Evolutionary conservation across 2,113 vertebrate genomes (phyloP), one percentile per base, ranked within the genome.

Genomic region (Procapra przewalskii): DNA sequence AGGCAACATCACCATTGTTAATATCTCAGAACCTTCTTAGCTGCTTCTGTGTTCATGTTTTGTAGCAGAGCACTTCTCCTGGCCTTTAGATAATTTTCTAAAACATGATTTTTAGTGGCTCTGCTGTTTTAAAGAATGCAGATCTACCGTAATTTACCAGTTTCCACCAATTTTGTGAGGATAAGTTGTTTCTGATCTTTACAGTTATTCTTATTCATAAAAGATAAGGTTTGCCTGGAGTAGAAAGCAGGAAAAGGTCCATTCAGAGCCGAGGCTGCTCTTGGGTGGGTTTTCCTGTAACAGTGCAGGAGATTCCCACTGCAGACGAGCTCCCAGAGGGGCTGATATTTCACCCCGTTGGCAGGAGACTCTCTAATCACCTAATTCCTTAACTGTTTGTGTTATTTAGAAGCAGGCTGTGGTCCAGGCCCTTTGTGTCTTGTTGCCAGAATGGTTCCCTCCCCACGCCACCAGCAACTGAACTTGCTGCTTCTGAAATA

Each of bases 341-440:
- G 88, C 95, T 17, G 16, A 17, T 92, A 21, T 59, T 94, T 54
- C 57, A 31, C 91, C 88, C 93, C 0, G 1, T 62, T 55, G 7
- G 54, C 91, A 96, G 43, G 80, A 77, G 11, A 23, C n/a, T 71
- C 52, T 93, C 64, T 97, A 83, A 93, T 98, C 54, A 75, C 94
- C 79, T 75, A 88, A 81, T 96, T 98, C 96, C 79, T 97, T 97
- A 90, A 92, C 97, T 96, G 1, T 93, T 85, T 97, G 81, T 94
- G 96, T 87, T 97, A 75, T 94, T 96, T 96, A 96, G 95, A 96
- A 94, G 60, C 29, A 81, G 55, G 29, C 75, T 87, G 57, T 52
- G 60, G 93, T 93, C 79, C 87, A 87, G 91, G 29, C 62, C 85
- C 86, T 88, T 92, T 91, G 92, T 96, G 94, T 81, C 92, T 90